Base-by-base conservation (phyloP, 2,888 invertebrate species). In the Phortica okadai region DNA sequence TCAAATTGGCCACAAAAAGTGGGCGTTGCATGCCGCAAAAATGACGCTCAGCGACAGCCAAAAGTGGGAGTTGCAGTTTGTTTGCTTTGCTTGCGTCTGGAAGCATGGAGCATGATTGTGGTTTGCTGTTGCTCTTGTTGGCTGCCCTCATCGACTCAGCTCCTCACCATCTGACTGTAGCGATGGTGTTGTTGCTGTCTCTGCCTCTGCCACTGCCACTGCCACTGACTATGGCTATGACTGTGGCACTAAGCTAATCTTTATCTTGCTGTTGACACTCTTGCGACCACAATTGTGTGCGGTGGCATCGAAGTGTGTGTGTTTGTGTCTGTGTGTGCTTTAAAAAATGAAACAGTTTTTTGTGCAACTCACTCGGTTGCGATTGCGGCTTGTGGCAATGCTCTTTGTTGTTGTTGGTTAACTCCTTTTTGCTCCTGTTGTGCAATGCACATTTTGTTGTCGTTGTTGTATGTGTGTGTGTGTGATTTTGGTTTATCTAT, bases 261-360 rank as follows among this genome's bases (percentile, higher is more conserved):
- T 88, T 88, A 88, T 88, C 88, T 88, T 82, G 84, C 82, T 86
- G 88, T 88, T 88, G 88, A 88, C 89, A 89, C 88, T 88, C 88
- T 80, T 82, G 85, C 84, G 84, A 82, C 82, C 67, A 74, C 73
- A 79, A 72, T 14, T 50, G 50, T 11, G 59, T 59, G n/a, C 44
- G 42, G 33, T 33, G 33, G 41, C 56, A 76, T 7, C 14, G 58
- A 67, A 14, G 54, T 67, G 54, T 45, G 45, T 45, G 69, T 33
- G 33, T 33, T 0, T 5, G 4, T 33, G 33, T 33, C 1, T 33
- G 33, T 33, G 33, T 33, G 33, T 33, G 33, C 79, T 78, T 81
- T 81, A 84, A 84, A 86, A 79, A 82, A 79, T 81, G 82, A 78
- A 79, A 83, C 87, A 86, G 85, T 86, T 82, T 82, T 81, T 79